Evolutionary conservation across 2,113 vertebrate species (phyloP), one percentile per base, ranked within the genome.

Genomic region (Engystomops pustulosus): DNA sequence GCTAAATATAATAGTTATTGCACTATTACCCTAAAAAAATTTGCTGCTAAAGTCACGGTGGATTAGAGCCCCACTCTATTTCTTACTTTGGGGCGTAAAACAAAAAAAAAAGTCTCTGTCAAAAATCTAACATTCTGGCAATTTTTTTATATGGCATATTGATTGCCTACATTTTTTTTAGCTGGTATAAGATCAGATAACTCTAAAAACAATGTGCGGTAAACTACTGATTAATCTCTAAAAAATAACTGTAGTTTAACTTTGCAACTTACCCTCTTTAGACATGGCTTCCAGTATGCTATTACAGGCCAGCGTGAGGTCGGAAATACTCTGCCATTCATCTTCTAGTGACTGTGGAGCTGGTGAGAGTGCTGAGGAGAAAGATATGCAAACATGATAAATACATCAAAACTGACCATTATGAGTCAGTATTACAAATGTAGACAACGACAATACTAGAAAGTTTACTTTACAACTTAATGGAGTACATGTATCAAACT

Each of bases 251-350:
- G 25, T 15, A 0, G 45, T 41, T 15, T 7, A 47, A 25, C 14
- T n/a, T 49, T 14, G 34, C 20, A 51, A 68, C 91, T 93, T 85
- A 97, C 96, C 96, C 84, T 97, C 96, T 86, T 89, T 91, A 12
- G 95, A 95, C 86, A 98, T 90, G 0, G 96, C 95, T 86, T 97
- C 95, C 81, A 96, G 88, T 86, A 98, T 96, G 89, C 88, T 95
- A 84, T 94, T 95, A 86, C 96, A 98, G 47, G 96, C 93, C 0
- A 94, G 92, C 7, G 95, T 95, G 41, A 98, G 91, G 86, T 96
- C 94, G 0, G 96, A 92, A 65, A 98, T 96, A 65, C 95, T 96
- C 89, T 95, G 94, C 96, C 96, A 98, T 87, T 97, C 96, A 3
- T 96, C 95, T 49, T 97, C 95, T 4, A 94, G 90, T 0, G 95